Base-by-base conservation (phyloP, 2,113 vertebrate species). In the Turnix velox region DNA sequence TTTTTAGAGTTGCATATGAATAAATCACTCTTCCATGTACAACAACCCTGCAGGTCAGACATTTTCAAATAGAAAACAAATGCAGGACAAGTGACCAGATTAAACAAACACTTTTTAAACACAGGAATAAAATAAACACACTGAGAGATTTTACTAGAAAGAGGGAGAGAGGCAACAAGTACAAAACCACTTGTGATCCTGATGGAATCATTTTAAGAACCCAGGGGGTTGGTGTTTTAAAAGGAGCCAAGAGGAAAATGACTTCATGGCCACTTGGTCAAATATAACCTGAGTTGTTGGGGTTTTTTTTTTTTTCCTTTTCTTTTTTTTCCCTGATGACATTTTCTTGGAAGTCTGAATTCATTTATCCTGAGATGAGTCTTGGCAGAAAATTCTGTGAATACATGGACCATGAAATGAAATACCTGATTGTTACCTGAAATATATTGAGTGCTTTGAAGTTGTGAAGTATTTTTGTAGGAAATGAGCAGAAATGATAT, bases 91-190 rank as follows among this genome's bases (percentile, higher is more conserved):
- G 80, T 78, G 66, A 88, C 43, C 0, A 0, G 63, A 75, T 86
- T 93, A 95, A 95, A 93, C 59, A 86, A 94, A 76, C 55, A 62
- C 66, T 85, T 92, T 82, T 57, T 54, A 95, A 89, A 79, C 42
- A 39, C 48, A 83, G 33, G 66, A 79, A 87, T 90, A 87, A 95
- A 91, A 95, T 65, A 94, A 95, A 91, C 66, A 76, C 42, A 12
- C 30, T 33, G 33, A 39, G 30, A 40, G 76, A 79, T 42, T 94
- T 79, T 49, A 76, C 66, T 88, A 79, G 37, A 73, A 96, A 61
- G 58, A 88, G 30, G 3, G 5, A 42, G 59, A 83, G 85, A 83
- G n/a, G 45, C 58, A 88, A 4, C 58, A 79, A 92, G 62, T 84
- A 68, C 43, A 91, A 91, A 94, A 65, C 31, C 69, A 76, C 39